Percentiles rank a stretch among this genome's conserved stretches.
Conservation (phyloP, 2,797 vertebrate genomes). For the Anniella stebbinsi region DNA sequence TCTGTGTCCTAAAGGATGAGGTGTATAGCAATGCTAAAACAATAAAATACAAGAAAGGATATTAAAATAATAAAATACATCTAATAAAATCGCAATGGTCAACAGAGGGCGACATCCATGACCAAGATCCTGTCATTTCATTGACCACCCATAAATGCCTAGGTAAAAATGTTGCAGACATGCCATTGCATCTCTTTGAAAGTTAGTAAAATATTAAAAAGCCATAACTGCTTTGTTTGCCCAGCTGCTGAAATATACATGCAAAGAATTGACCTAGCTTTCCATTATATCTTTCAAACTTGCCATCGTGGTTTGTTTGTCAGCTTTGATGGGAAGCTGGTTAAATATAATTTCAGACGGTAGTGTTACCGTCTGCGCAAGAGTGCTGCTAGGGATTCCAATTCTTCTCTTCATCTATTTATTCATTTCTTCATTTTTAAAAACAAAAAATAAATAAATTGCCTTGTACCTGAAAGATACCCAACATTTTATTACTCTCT, state of each 20-base stretch:
- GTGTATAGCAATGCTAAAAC: too few relatives aligned
- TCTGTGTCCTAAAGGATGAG: too few relatives aligned
- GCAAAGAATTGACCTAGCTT: slow-evolving; percentile 45
- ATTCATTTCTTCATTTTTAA: neutral
- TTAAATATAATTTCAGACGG: slow-evolving; percentile 9
- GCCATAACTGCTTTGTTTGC: neutral
- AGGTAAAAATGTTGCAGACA: neutral
- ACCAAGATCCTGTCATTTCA: too few relatives aligned
- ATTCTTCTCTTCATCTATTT: neutral
- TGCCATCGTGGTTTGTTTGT: slow-evolving; percentile 42
- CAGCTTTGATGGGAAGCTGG: slow-evolving; percentile 50
- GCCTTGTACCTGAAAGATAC: neutral
- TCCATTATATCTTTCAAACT: slow-evolving; percentile 29
- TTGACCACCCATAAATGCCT: too few relatives aligned
- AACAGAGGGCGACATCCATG: too few relatives aligned
- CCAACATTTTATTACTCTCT: neutral
- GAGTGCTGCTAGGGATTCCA: neutral
- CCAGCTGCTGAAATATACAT: slow-evolving; percentile 58
- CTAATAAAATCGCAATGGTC: too few relatives aligned
- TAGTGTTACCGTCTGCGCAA: neutral
- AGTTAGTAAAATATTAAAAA: slow-evolving; percentile 57
- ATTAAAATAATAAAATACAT: too few relatives aligned
- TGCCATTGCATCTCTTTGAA: slow-evolving; percentile 34
- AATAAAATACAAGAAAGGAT: too few relatives aligned
- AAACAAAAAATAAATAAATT: neutral